Conservation (phyloP, 2,113 vertebrate species). For the Triplophysa dalaica region DNA sequence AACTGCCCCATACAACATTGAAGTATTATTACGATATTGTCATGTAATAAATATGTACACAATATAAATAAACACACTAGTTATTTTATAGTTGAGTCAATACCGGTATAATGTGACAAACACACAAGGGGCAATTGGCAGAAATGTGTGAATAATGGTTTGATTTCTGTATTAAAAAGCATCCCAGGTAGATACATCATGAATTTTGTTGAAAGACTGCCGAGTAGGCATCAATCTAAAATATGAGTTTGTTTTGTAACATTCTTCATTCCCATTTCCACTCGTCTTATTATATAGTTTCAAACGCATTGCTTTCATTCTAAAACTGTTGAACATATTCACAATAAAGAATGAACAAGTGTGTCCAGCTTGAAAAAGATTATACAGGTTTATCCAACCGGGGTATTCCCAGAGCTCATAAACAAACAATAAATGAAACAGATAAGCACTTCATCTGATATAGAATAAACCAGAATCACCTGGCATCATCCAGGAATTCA, state of each 20-base stretch:
- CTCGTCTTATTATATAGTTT: not conserved
- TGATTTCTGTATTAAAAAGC: too few species aligned
- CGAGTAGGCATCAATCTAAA: too few species aligned
- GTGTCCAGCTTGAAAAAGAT: not conserved
- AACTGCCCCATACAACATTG: too few species aligned
- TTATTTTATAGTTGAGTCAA: too few species aligned
- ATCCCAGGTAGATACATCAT: too few species aligned
- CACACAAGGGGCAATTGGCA: too few species aligned
- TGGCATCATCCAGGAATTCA: not conserved
- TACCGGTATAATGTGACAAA: too few species aligned
- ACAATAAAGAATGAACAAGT: not conserved
- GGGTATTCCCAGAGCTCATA: slow-evolving; percentile 10
- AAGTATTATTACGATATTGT: too few species aligned
- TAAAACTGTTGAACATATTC: not conserved
- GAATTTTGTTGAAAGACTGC: too few species aligned
- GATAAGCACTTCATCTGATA: not conserved
- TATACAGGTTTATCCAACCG: not conserved
- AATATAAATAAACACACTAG: too few species aligned
- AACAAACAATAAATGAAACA: slow-evolving; percentile 8
- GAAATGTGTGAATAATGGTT: too few species aligned
- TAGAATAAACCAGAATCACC: slow-evolving; percentile 21
- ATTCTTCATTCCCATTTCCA: not conserved
- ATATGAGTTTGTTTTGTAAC: not conserved
- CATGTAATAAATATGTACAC: too few species aligned
- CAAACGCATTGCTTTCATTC: not conserved